Base-by-base conservation (phyloP, 2,888 invertebrate species). In the Pyrrhosoma nymphula region DNA sequence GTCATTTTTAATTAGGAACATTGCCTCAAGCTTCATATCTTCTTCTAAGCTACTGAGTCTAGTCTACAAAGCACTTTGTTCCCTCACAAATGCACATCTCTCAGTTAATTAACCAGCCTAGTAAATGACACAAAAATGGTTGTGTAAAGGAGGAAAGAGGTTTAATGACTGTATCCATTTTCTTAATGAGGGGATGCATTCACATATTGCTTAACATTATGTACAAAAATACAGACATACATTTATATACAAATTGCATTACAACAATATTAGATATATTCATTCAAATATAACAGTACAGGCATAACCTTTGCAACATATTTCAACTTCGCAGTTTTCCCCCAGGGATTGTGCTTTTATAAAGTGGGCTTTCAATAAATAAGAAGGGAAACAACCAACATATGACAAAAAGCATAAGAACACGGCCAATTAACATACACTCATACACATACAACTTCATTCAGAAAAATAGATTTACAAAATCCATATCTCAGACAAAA, bases 81-180 rank as follows among this genome's bases (percentile, higher is more conserved):
- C 93, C 93, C 93, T 93, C 69, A 93, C 93, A 93, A 93, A 93
- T 93, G 93, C 93, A 93, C 93, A 93, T 93, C 93, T 93, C 93
- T 93, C 93, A 75, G 26, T 75, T 69, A 91, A 63, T 91, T 69
- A 93, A 93, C 63, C 93, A 93, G 93, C 93, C 93, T 93, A 93
- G 69, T 93, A 93, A 60, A 93, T 93, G 93, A 93, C 93, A 93
- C 93, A 93, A 93, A 93, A 93, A 93, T 93, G 93, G 69, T 69
- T 93, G 69, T 47, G 93, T 93, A 75, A 63, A 93, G 93, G 69
- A 63, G 93, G 93, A 69, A 93, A 69, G 93, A 93, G 93, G 93
- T 75, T 26, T 93, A 93, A 93, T 69, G 93, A 93, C 93, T 93
- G 60, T 69, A 63, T 56, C 63, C 91, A 63, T 26, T 93, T 93